phyloP scores from a whole-genome alignment of 2,797 vertebrate genomes.

The Rhabdomys pumilio region DNA sequence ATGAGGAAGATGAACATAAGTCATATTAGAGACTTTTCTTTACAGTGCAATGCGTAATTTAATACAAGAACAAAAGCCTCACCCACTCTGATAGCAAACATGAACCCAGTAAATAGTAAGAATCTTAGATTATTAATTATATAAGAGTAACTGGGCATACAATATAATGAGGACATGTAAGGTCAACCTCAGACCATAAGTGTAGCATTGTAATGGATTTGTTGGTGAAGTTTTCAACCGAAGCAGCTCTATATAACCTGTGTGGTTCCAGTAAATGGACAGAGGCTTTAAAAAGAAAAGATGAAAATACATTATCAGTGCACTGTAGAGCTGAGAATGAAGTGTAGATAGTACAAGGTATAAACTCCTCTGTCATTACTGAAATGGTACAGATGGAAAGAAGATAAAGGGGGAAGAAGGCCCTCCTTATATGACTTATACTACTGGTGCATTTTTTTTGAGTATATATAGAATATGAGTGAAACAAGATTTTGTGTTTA shows the following conservation, averaged over 20 bases:
- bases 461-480: neutral
- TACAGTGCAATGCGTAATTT: neutral
- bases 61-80: neutral
- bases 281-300: neutral
- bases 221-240: neutral
- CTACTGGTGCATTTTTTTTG: neutral
- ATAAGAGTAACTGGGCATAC: neutral
- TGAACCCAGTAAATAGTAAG: neutral
- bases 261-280: neutral
- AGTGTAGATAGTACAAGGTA: neutral
- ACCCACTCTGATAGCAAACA: neutral
- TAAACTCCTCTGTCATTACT: neutral
- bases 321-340: neutral
- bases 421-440: neutral
- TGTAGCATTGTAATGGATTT: neutral
- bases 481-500: neutral
- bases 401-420: neutral
- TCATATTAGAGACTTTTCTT: neutral
- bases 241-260: neutral
- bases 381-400: neutral
- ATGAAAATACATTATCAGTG: neutral
- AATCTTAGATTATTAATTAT: neutral
- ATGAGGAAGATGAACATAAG: neutral
- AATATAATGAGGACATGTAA: neutral
- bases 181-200: neutral